Conservation (phyloP, 2,888 invertebrate genomes). For the Drosophila gaucha region DNA sequence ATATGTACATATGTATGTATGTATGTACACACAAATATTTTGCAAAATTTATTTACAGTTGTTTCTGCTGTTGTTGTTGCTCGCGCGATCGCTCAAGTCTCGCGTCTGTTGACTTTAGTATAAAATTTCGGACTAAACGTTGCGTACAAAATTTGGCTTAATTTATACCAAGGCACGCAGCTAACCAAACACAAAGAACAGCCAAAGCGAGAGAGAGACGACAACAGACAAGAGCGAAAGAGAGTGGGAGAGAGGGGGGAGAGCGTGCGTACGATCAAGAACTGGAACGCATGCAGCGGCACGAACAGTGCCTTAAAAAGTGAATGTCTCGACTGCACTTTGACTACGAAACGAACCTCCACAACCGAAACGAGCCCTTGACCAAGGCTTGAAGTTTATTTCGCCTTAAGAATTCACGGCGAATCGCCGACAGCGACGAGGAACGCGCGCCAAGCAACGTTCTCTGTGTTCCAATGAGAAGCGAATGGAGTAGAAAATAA, state of each 20-base stretch:
- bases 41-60: conserved; percentile 46
- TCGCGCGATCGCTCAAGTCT: conserved; percentile 56
- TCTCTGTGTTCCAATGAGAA: conserved; percentile 52
- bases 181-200: conserved; percentile 30
- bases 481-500: conserved; percentile 1
- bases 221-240: not conserved
- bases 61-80: conserved; percentile 18
- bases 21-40: conserved; percentile 19
- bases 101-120: conserved; percentile 47
- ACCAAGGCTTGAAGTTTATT: conserved; percentile 42
- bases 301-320: conserved; percentile 48
- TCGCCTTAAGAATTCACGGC: conserved; percentile 56
- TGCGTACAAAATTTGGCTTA: conserved; percentile 72
- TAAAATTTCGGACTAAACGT: conserved; percentile 75
- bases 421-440: conserved; percentile 20
- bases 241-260: conserved; percentile 8
- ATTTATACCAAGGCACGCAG: conserved; percentile 80
- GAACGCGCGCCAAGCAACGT: conserved; percentile 59
- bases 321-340: conserved; percentile 50
- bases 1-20: not conserved
- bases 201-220: conserved; percentile 14
- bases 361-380: conserved; percentile 40
- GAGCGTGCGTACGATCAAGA: conserved; percentile 12
- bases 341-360: conserved; percentile 5
- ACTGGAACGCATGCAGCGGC: conserved; percentile 41